phyloP scores from a whole-genome alignment of 2,797 vertebrate genomes.

The Cacajao melanocephalus region DNA sequence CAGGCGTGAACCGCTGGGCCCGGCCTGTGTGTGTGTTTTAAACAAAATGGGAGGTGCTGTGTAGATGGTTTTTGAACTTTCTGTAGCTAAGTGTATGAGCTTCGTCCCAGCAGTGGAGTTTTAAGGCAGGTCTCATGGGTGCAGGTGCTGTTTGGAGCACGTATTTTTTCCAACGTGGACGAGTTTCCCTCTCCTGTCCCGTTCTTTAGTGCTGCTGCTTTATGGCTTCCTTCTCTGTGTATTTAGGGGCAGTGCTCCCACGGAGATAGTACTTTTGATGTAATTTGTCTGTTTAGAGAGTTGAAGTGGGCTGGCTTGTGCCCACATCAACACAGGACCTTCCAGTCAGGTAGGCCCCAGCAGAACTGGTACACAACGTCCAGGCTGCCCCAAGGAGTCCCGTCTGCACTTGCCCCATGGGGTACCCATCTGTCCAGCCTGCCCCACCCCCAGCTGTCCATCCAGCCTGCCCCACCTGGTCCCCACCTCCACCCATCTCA shows the following conservation, averaged over 20 bases:
- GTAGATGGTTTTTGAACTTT: fast-evolving
- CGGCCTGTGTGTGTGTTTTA: neutral
- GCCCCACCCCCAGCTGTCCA: no score
- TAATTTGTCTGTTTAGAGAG: neutral
- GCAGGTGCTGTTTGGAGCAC: fast-evolving
- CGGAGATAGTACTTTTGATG: fast-evolving
- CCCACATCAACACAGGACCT: fast-evolving
- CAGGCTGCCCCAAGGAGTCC: fast-evolving
- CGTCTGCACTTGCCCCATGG: neutral
- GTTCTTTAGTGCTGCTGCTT: fast-evolving
- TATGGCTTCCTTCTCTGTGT: neutral
- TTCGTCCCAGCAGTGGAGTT: neutral
- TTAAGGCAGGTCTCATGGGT: fast-evolving
- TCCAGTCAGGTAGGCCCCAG: neutral
- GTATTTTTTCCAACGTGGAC: fast-evolving
- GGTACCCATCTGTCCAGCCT: no score
- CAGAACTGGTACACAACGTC: fast-evolving
- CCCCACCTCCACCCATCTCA: fast-evolving
- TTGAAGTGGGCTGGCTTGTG: neutral
- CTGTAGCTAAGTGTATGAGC: neutral
- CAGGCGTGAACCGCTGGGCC: neutral
- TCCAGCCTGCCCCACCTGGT: no score
- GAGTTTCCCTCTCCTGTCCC: fast-evolving
- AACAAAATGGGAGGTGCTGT: neutral
- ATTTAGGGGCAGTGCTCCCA: fast-evolving